Evolutionary conservation across 2,888 invertebrate genomes (phyloP).

Genomic region (Agonopterix heracliana): DNA sequence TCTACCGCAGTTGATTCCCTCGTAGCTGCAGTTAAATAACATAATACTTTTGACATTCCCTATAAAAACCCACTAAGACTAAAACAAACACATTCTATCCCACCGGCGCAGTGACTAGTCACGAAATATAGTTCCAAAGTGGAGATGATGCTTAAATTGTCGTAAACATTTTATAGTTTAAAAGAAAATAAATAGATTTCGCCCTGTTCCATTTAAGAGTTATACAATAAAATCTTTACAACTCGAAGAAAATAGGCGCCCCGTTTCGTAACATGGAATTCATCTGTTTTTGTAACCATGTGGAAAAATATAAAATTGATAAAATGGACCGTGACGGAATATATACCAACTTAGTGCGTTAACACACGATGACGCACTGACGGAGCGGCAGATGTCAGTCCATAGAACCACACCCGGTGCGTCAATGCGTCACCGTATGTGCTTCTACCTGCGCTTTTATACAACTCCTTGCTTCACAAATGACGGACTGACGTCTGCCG

Average conservation of each 20-base stretch:
- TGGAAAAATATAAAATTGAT: no score
- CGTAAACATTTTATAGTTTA: slow-evolving; percentile 61
- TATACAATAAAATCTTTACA: slow-evolving; percentile 62
- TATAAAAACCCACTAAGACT: slow-evolving; percentile 12
- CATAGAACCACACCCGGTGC: no score
- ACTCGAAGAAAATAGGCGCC: slow-evolving; percentile 48
- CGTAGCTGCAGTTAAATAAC: slow-evolving; percentile 30
- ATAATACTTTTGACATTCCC: slow-evolving; percentile 10
- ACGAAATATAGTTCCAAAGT: slow-evolving; percentile 36
- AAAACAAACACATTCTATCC: slow-evolving; percentile 10
- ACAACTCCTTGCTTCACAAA: no score
- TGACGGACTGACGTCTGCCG: no score
- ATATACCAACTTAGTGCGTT: no score
- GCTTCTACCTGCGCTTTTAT: no score
- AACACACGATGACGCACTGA: no score
- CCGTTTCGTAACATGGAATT: slow-evolving; percentile 25
- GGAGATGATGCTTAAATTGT: slow-evolving; percentile 61
- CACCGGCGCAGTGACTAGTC: slow-evolving; percentile 11
- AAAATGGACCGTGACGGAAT: background rate
- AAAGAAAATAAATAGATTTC: slow-evolving; percentile 69
- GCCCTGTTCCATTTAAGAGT: slow-evolving; percentile 52
- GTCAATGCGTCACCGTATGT: no score
- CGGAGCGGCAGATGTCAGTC: no score
- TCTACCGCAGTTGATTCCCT: slow-evolving; percentile 49
- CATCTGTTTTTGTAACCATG: slow-evolving; percentile 8